Percentiles rank a stretch among this genome's conserved stretches.
Evolutionary conservation across 2,797 vertebrate species (phyloP).

Genomic region (Glyptemys insculpta): DNA sequence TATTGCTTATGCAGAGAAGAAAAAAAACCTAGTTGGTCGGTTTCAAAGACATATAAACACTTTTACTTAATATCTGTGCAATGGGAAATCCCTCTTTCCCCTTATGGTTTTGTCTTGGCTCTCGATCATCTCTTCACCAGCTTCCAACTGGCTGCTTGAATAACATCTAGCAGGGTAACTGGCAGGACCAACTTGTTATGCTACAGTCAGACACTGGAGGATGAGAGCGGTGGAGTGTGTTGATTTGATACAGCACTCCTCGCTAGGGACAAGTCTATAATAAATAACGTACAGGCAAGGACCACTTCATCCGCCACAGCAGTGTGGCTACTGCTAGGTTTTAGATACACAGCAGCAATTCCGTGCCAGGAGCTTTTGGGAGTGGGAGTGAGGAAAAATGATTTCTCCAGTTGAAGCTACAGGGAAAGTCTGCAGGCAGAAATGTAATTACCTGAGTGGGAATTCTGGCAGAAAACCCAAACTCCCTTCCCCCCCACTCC

Average conservation of each 20-base stretch:
- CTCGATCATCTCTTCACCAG: constrained; percentile 65
- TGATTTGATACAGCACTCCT: not conserved
- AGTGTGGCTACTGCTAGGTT: not conserved
- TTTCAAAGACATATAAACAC: constrained; percentile 70
- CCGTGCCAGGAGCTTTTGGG: not conserved
- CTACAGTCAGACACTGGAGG: constrained; percentile 53
- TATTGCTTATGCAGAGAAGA: constrained; percentile 49
- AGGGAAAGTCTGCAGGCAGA: constrained; percentile 59
- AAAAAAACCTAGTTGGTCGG: constrained; percentile 3
- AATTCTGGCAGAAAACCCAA: constrained; percentile 70
- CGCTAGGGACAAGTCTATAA: not conserved
- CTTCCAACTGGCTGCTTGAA: constrained; percentile 74
- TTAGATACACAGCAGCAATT: constrained; percentile 14
- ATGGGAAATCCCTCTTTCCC: constrained; percentile 71
- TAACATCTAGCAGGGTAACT: constrained; percentile 57
- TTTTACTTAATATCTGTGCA: constrained; percentile 66
- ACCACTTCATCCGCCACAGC: constrained; percentile 17
- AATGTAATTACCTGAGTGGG: constrained; percentile 71
- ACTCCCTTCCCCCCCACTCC: constrained; percentile 50
- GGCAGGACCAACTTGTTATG: constrained; percentile 62
- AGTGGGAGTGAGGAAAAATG: rapidly evolving
- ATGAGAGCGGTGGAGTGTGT: not conserved
- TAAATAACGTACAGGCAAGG: not conserved
- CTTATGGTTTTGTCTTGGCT: constrained; percentile 76
- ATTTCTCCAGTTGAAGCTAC: constrained; percentile 48